Conservation (phyloP, 1,140 invertebrate species). For the Nymphalis io region DNA sequence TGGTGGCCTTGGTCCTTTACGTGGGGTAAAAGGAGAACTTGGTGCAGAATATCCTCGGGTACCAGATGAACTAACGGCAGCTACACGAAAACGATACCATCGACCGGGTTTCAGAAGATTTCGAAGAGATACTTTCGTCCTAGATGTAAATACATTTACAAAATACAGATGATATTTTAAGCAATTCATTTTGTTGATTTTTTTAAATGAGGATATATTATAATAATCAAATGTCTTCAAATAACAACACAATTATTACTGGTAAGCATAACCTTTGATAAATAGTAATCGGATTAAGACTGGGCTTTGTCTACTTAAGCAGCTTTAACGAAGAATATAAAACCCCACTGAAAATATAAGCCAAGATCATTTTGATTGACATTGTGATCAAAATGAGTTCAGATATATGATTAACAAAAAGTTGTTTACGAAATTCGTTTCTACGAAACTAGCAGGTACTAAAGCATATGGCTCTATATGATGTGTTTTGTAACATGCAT, state of each 20-base stretch:
- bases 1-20: conserved; percentile 84
- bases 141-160: conserved; percentile 38
- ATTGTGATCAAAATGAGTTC: conserved; percentile 20
- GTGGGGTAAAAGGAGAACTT: conserved; percentile 83
- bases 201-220: too few species aligned
- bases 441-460: conserved; percentile 28
- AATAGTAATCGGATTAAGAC: conserved; percentile 13
- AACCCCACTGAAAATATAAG: conserved; percentile 16
- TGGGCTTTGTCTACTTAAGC: conserved; percentile 9
- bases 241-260: not conserved
- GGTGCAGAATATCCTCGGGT: conserved; percentile 85
- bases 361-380: conserved; percentile 25
- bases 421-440: conserved; percentile 25
- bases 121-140: conserved; percentile 81
- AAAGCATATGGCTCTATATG: conserved; percentile 16
- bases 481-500: conserved; percentile 36
- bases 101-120: conserved; percentile 84
- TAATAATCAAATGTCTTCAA: too few species aligned
- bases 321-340: conserved; percentile 8
- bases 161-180: too few species aligned
- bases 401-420: conserved; percentile 19
- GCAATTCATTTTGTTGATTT: too few species aligned
- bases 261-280: not conserved
- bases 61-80: conserved; percentile 86
- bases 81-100: conserved; percentile 89